Evolutionary conservation across 37 sponge, comb jelly and placozoan species (phyloP).

Genomic region (Mnemiopsis leidyi): DNA sequence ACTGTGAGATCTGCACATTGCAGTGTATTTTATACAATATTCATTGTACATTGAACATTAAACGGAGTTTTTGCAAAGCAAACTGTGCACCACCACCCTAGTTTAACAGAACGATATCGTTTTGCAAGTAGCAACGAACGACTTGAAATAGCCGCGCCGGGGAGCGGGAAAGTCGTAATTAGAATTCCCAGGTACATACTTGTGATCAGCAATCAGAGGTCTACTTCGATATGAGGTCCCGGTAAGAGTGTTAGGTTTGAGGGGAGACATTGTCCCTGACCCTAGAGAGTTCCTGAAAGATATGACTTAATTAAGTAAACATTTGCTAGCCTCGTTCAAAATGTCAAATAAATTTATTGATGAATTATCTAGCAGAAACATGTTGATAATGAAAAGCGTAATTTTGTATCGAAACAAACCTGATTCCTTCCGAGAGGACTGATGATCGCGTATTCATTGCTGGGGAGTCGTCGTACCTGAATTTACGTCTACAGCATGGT

Average conservation of each 20-base stretch:
- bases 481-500: neutral
- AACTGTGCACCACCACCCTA: neutral
- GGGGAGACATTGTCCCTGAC: constrained; percentile 50
- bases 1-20: no score
- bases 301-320: no score
- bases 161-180: neutral
- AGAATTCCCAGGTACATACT: neutral
- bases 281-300: constrained; percentile 56
- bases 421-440: constrained; percentile 10
- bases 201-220: constrained; percentile 61
- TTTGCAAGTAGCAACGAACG: neutral
- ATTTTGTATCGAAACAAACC: no score
- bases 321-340: no score
- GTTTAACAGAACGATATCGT: no score
- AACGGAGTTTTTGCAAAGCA: no score
- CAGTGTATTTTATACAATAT: no score
- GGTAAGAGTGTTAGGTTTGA: constrained; percentile 32
- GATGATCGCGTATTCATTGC: constrained; percentile 59
- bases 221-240: neutral
- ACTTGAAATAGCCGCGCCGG: neutral
- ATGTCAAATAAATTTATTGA: no score
- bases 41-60: no score
- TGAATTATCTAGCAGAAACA: no score
- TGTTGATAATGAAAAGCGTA: no score
- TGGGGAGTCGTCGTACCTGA: constrained; percentile 45